These are phyloP conservation scores for Drosophila repleta DNA, from an alignment of 1,140 invertebrate species.

Conservation along the genomic window DNA sequence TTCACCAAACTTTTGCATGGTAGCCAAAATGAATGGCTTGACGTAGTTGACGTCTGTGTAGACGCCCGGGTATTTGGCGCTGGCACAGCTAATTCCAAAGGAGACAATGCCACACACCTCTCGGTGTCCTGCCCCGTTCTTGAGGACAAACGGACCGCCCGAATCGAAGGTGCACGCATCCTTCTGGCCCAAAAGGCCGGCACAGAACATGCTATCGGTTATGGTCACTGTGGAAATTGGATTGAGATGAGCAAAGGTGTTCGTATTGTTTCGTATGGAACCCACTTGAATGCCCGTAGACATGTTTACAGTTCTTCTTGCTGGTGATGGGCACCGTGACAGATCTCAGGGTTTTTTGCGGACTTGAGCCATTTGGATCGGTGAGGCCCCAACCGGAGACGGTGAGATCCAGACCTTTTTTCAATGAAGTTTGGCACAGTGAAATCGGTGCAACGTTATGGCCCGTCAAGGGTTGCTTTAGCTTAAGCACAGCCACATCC, in stretches of 20 bases:
- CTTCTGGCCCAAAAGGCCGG: constrained; percentile 39
- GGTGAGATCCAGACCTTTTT: neutral
- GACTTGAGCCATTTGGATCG: neutral
- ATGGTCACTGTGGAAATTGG: constrained; percentile 18
- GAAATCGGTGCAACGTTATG: constrained; percentile 3
- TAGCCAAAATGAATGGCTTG: constrained; percentile 59
- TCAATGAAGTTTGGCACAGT: constrained; percentile 27
- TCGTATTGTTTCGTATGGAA: neutral
- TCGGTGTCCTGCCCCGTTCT: neutral
- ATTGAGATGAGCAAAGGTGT: neutral
- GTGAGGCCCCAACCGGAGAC: constrained; percentile 65
- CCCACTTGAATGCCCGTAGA: constrained; percentile 44
- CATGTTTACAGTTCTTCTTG: constrained; percentile 19
- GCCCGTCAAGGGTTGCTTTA: constrained; percentile 20
- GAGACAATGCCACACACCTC: constrained; percentile 72
- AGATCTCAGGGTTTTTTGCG: constrained; percentile 32
- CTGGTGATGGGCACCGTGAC: constrained; percentile 51
- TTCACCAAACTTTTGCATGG: constrained; percentile 1
- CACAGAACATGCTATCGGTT: constrained; percentile 64
- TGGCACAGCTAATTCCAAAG: constrained; percentile 68
- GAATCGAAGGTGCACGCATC: constrained; percentile 73
- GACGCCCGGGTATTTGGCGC: constrained; percentile 59
- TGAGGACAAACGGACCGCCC: constrained; percentile 60
- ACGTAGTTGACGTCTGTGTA: constrained; percentile 68
- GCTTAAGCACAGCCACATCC: constrained; percentile 55